These are phyloP conservation scores for Paracentrotus lividus DNA, from an alignment of 53 echinoderm and acorn worm genomes.

Conservation along the genomic window DNA sequence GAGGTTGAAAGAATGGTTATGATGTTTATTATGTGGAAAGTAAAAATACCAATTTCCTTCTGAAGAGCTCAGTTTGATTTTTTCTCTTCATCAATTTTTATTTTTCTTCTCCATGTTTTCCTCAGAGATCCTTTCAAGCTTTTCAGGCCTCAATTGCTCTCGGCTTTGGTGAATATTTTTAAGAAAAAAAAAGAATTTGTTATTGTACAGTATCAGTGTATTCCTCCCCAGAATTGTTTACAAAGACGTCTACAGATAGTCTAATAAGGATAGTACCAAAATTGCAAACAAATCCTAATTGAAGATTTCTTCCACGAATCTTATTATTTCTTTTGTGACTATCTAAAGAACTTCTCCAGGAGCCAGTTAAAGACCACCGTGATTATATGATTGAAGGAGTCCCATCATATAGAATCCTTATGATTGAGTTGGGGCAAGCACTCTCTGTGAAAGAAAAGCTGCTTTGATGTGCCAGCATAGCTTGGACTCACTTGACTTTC, in stretches of 20 bases:
- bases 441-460: conserved; percentile 2
- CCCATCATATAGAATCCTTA: neutral
- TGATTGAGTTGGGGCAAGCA: neutral
- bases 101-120: neutral
- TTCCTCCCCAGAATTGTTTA: neutral
- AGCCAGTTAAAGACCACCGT: conserved; percentile 45
- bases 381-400: neutral
- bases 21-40: neutral
- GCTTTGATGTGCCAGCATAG: neutral
- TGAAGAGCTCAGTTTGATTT: neutral
- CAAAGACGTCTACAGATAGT: neutral
- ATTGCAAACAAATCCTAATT: neutral
- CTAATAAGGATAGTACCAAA: neutral
- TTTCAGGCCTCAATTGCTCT: neutral
- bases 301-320: neutral
- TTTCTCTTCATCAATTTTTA: neutral
- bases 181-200: neutral
- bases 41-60: neutral
- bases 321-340: neutral
- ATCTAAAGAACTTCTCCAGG: too few relatives aligned
- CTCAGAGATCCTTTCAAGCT: neutral
- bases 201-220: neutral
- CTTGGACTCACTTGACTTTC: conserved; percentile 63
- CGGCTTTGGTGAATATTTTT: neutral
- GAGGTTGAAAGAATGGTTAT: neutral